Conservation (phyloP, 2,888 invertebrate genomes). For the Oscheius sp. region DNA sequence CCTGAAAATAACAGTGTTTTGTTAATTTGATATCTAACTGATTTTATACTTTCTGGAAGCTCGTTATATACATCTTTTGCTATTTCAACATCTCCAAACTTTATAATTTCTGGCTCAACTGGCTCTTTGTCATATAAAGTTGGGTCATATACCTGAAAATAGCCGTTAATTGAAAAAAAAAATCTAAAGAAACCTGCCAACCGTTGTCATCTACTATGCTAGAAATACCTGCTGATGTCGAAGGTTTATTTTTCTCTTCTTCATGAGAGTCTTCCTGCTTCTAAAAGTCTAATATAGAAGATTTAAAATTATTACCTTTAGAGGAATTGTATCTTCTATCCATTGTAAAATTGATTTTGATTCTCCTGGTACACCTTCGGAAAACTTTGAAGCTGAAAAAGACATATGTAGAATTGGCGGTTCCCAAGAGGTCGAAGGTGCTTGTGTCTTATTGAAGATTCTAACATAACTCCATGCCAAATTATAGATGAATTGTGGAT, state of each 20-base stretch:
- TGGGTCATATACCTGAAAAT: conserved; percentile 12
- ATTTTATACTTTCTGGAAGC: conserved; percentile 30
- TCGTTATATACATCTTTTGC: conserved; percentile 26
- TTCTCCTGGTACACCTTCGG: conserved; percentile 37
- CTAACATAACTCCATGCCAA: conserved; percentile 35
- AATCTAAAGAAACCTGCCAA: conserved; percentile 22
- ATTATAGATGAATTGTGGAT: conserved; percentile 35
- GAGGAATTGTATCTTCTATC: conserved; percentile 23
- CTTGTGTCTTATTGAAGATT: conserved; percentile 27
- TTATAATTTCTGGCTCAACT: conserved; percentile 23
- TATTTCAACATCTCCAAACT: conserved; percentile 15
- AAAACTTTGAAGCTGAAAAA: conserved; percentile 41
- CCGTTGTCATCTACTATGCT: conserved; percentile 1
- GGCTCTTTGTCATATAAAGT: background rate
- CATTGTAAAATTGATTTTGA: conserved; percentile 29
- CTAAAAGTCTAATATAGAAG: background rate
- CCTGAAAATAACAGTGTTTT: conserved; percentile 10
- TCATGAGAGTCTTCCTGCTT: background rate
- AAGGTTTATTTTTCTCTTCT: background rate
- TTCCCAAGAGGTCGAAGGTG: conserved; percentile 25
- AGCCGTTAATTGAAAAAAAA: background rate
- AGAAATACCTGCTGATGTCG: background rate
- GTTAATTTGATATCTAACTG: conserved; percentile 1
- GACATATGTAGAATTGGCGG: conserved; percentile 45
- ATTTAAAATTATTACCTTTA: background rate